A percentile compares a stretch with the other conserved stretches of the same genome.
These are phyloP conservation scores for Diphyllodes magnificus DNA, from an alignment of 2,113 vertebrate species.

Conservation along the genomic window DNA sequence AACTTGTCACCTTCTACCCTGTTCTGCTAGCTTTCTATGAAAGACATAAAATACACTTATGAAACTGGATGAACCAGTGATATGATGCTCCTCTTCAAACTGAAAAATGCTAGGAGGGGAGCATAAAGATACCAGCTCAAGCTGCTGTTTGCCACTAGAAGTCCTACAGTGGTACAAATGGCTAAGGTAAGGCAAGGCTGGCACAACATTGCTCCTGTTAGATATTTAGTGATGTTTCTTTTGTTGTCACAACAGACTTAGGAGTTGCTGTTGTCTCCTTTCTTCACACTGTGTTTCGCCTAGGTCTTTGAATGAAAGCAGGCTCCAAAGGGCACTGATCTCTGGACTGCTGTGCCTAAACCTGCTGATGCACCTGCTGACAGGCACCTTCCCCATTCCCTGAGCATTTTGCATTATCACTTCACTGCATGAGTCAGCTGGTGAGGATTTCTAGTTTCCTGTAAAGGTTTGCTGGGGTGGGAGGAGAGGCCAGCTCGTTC, in stretches of 20 bases:
- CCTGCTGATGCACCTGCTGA: background rate
- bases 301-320: background rate
- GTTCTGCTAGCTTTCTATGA: background rate
- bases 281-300: background rate
- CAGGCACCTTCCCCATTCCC: rapidly evolving
- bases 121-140: background rate
- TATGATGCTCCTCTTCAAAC: background rate
- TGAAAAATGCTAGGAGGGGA: background rate
- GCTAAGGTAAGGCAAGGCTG: background rate
- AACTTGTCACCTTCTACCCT: background rate
- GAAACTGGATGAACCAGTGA: background rate
- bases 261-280: background rate
- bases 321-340: background rate
- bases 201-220: background rate
- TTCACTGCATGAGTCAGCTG: background rate
- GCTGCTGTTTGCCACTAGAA: background rate
- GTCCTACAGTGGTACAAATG: background rate
- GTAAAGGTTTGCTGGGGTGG: background rate
- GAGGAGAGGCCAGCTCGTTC: background rate
- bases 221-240: background rate
- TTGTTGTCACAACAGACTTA: background rate
- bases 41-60: background rate
- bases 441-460: background rate
- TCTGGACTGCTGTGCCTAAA: background rate
- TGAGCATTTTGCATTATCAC: background rate